A percentile compares a stretch with the other conserved stretches of the same genome.
Conservation (phyloP, 2,888 invertebrate genomes). For the Pandemis heparana region DNA sequence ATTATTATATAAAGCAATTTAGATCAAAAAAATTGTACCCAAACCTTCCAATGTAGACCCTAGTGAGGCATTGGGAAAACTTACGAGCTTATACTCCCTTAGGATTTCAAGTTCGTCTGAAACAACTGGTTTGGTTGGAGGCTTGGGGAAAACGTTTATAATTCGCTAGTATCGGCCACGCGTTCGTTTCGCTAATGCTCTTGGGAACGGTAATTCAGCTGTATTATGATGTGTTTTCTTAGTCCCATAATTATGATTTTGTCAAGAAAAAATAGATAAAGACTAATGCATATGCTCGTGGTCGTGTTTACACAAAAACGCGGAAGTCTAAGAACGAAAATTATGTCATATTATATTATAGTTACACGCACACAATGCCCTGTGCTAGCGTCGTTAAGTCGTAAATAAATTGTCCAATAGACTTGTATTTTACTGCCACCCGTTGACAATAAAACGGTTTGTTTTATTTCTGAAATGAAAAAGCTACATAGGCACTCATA, state of each 20-base stretch:
- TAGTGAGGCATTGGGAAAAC: conserved; percentile 13
- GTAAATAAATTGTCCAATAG: conserved; percentile 5
- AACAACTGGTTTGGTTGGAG: conserved; percentile 6
- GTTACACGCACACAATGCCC: neutral
- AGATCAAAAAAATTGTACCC: no score
- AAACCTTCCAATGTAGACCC: no score
- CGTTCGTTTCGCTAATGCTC: neutral
- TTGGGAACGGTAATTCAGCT: neutral
- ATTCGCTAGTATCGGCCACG: conserved; percentile 8
- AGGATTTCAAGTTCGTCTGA: conserved; percentile 25
- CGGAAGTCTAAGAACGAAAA: no score
- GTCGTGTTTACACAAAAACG: no score
- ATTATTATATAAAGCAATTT: no score
- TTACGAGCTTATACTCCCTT: conserved; percentile 9
- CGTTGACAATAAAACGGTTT: conserved; percentile 1
- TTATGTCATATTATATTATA: neutral
- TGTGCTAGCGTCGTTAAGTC: neutral
- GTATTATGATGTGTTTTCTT: neutral
- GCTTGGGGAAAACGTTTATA: conserved; percentile 16
- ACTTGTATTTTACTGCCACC: conserved; percentile 5
- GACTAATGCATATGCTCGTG: no score
- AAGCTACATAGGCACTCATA: neutral
- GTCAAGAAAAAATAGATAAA: no score
- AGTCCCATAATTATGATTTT: neutral
- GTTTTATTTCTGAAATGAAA: neutral